Evolutionary conservation across 2,113 vertebrate genomes (phyloP).

Genomic region (Hippocampus mohnikei): DNA sequence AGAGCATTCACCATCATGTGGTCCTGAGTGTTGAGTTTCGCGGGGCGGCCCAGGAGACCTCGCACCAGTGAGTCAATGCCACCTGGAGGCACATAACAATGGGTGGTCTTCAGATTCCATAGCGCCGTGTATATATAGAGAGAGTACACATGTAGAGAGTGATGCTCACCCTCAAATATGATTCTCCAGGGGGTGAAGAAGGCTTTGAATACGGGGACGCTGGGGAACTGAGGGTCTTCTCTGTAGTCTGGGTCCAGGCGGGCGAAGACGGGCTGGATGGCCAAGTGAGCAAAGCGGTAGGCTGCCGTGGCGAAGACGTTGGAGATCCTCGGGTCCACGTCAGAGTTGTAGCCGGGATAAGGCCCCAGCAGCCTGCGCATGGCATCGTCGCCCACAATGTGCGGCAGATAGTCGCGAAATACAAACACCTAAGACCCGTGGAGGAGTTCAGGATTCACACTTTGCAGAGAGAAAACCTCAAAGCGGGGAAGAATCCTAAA

Average conservation of each 20-base stretch:
- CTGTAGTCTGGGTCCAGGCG: slow-evolving; percentile 72
- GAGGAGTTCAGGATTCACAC: not conserved
- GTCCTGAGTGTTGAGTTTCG: slow-evolving; percentile 79
- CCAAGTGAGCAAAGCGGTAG: slow-evolving; percentile 83
- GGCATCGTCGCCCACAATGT: slow-evolving; percentile 60
- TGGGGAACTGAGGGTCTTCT: slow-evolving; percentile 55
- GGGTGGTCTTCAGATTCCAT: not conserved
- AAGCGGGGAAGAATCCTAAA: not conserved
- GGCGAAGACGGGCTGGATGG: slow-evolving; percentile 76
- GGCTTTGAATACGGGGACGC: slow-evolving; percentile 68
- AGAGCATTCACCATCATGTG: slow-evolving; percentile 80
- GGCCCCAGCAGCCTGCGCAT: slow-evolving; percentile 55
- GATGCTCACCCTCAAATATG: slow-evolving; percentile 75
- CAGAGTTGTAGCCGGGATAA: slow-evolving; percentile 72
- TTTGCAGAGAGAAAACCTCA: not conserved
- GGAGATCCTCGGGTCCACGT: slow-evolving; percentile 78
- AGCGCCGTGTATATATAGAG: not conserved
- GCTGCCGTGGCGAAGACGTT: slow-evolving; percentile 83
- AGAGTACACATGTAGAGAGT: not conserved
- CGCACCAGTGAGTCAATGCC: slow-evolving; percentile 79
- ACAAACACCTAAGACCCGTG: slow-evolving; percentile 76
- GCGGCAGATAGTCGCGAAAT: slow-evolving; percentile 81
- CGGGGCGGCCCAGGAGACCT: slow-evolving; percentile 69
- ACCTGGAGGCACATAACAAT: slow-evolving; percentile 54
- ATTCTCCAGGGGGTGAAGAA: slow-evolving; percentile 86